phyloP scores from a whole-genome alignment of 2,113 vertebrate genomes.

The Halichoeres trimaculatus region DNA sequence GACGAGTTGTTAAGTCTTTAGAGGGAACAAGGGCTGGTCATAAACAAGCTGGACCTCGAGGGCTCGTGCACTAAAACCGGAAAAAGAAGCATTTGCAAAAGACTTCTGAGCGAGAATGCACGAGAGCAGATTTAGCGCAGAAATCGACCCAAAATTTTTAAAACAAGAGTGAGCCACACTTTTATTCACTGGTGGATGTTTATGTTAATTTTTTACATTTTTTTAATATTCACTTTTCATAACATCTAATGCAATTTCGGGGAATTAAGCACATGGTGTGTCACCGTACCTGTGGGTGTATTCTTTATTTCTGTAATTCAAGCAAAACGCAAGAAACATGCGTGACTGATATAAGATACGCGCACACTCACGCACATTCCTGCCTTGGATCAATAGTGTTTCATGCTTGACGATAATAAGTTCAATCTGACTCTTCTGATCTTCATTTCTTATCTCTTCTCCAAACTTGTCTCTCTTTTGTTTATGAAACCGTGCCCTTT shows the following conservation, averaged over 20 bases:
- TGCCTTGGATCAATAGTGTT: conserved; percentile 8
- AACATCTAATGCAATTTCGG: conserved; percentile 13
- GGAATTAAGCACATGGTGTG: background rate
- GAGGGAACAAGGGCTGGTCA: conserved; percentile 38
- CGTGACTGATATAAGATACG: background rate
- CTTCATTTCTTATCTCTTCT: background rate
- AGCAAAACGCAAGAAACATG: background rate
- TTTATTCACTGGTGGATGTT: background rate
- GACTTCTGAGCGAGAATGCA: background rate
- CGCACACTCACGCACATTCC: conserved; percentile 2
- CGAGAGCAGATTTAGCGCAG: background rate
- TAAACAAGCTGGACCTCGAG: conserved; percentile 50
- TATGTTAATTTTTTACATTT: too few relatives aligned
- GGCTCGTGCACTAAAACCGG: conserved; percentile 33
- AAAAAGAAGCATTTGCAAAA: conserved; percentile 27
- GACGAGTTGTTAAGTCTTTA: conserved; percentile 43
- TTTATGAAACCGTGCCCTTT: background rate
- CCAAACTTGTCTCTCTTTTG: conserved; percentile 29
- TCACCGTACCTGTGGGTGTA: background rate
- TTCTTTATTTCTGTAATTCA: conserved; percentile 2
- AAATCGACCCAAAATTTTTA: background rate
- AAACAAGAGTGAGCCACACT: background rate
- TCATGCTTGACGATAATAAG: conserved; percentile 23
- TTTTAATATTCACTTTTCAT: too few relatives aligned
- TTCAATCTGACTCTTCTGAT: conserved; percentile 29